Evolutionary conservation across 1,140 invertebrate species (phyloP), one percentile per base, ranked within the genome.

Genomic region (Caenorhabditis inopinata): DNA sequence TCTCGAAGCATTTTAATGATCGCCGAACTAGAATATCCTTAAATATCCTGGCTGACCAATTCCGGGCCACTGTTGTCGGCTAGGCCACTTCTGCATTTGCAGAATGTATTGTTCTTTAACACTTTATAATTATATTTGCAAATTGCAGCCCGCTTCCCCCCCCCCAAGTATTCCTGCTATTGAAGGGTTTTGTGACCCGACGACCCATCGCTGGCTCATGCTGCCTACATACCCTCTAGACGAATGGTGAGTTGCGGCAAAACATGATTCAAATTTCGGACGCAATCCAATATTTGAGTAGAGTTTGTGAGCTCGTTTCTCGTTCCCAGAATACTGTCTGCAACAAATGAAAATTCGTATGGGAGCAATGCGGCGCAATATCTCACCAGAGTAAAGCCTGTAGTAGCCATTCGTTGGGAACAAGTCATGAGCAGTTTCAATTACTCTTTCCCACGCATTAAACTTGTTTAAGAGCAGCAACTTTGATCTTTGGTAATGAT

Each of bases 361-460:
- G 5, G 5, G 5, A 7, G 5, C 38, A 42, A 7, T 42, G 5
- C 38, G 14, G n/a, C n/a, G n/a, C n/a, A 42, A 42, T 7, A 38
- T 1, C 25, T 68, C 16, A 68, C 58, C 58, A 7, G 58, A 68
- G 11, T 21, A 68, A 21, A 68, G 27, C 11, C 58, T 1, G 38
- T 68, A 68, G 11, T 11, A 21, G 11, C 58, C 14, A 42, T 68
- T 25, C 11, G 58, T 38, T 21, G 58, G 58, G 12, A 38, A 68
- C 32, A 68, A 11, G 14, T 68, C 58, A n/a, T 68, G 58, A 38
- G 58, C 58, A 1, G 58, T 32, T 68, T 68, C 58, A 38, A 68
- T 68, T 5, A 68, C 11, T 42, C 38, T 68, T 42, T 68, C 58
- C 58, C 35, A 38, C n/a, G 58, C 58, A 21, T 68, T 68, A n/a